These are phyloP conservation scores for Geodia barretti DNA, from an alignment of 37 sponge, comb jelly and placozoan species.

Conservation along the genomic window DNA sequence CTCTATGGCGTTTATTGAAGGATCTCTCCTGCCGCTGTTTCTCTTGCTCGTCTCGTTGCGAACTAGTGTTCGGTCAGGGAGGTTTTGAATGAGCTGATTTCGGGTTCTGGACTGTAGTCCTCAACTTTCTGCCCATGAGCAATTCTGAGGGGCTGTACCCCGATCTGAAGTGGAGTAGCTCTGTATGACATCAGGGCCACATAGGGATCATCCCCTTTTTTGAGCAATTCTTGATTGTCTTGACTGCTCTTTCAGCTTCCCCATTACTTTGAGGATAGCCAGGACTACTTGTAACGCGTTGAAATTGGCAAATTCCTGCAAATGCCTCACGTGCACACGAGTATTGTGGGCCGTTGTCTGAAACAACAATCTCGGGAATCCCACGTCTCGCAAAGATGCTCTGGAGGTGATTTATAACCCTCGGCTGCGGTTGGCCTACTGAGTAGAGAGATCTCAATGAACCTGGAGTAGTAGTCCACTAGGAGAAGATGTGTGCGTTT, in stretches of 20 bases:
- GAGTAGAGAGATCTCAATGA: slow-evolving; percentile 8
- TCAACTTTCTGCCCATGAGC: too few species aligned
- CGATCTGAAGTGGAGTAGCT: too few species aligned
- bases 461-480: slow-evolving; percentile 14
- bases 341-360: neutral
- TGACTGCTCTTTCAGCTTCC: neutral
- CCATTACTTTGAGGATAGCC: neutral
- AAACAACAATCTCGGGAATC: neutral
- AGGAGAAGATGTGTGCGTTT: neutral
- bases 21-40: too few species aligned
- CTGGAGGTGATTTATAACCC: neutral
- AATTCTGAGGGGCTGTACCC: too few species aligned
- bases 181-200: neutral
- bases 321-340: neutral
- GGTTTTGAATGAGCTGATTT: too few species aligned
- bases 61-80: too few species aligned
- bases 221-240: neutral
- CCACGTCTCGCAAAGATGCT: neutral
- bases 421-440: neutral
- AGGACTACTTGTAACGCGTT: neutral
- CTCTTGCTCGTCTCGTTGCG: too few species aligned
- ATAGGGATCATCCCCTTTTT: neutral
- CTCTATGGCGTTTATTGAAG: too few species aligned
- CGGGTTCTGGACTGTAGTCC: too few species aligned
- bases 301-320: neutral